Evolutionary conservation across 2,113 vertebrate species (phyloP).

Genomic region (Solenodon paradoxus): DNA sequence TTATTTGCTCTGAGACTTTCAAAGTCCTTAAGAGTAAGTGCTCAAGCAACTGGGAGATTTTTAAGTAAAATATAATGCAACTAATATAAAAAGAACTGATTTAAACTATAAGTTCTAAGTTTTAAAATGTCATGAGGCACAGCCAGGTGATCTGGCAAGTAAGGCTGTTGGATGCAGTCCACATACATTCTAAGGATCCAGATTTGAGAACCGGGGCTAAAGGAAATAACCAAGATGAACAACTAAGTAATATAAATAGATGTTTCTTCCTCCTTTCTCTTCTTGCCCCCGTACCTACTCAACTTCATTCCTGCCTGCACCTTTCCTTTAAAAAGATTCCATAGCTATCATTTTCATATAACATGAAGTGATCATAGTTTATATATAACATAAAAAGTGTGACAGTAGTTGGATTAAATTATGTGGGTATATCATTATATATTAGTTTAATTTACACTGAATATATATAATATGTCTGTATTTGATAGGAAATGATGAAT

Average conservation of each 20-base stretch:
- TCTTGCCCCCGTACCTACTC: no score
- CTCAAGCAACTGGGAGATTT: neutral
- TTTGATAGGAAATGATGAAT: constrained; percentile 15
- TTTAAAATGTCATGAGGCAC: neutral
- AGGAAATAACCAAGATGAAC: no score
- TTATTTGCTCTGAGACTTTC: neutral
- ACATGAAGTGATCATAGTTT: constrained; percentile 20
- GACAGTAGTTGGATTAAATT: neutral
- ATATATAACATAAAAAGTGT: neutral
- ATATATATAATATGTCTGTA: neutral
- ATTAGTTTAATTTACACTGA: neutral
- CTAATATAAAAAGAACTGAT: neutral
- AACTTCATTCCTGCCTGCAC: no score
- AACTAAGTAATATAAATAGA: no score
- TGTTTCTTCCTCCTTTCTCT: no score
- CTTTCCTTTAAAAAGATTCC: no score
- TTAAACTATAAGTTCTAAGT: neutral
- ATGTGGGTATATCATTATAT: neutral
- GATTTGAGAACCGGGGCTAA: no score
- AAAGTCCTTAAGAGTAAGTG: neutral
- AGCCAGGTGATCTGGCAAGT: no score
- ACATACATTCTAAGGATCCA: no score
- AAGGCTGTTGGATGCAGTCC: no score
- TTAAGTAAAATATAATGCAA: neutral
- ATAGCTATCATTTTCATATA: neutral